A percentile compares a stretch with the other conserved stretches of the same genome.
Evolutionary conservation across 2,888 invertebrate species (phyloP).

Genomic region (Chrysolina haemoptera): DNA sequence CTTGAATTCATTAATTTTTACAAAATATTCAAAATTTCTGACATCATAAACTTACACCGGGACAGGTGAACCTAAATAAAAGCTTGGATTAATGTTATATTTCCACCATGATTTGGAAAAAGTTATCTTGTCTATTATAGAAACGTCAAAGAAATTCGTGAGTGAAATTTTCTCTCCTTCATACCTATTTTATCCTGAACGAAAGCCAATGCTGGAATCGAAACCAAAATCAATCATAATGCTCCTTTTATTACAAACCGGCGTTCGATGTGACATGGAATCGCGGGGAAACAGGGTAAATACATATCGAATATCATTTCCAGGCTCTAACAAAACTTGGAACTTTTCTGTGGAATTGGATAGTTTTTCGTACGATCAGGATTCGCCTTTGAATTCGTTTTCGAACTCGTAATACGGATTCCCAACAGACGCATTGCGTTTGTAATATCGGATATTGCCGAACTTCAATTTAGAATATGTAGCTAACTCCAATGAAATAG

Average conservation of each 20-base stretch:
- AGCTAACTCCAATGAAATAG: neutral
- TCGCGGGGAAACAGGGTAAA: neutral
- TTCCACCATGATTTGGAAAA: no score
- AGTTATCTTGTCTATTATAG: neutral
- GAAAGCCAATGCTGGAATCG: neutral
- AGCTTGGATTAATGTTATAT: no score
- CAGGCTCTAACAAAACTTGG: slow-evolving; percentile 8
- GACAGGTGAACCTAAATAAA: no score
- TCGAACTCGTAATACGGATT: slow-evolving; percentile 7
- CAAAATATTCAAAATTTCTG: no score
- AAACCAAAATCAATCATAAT: slow-evolving; percentile 28
- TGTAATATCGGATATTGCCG: neutral
- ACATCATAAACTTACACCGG: no score
- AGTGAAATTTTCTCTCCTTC: neutral
- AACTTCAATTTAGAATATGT: neutral
- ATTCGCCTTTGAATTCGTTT: slow-evolving; percentile 26
- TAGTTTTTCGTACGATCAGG: slow-evolving; percentile 21
- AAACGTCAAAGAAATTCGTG: neutral
- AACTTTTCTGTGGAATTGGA: neutral
- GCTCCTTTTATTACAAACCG: slow-evolving; percentile 13
- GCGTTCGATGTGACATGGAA: slow-evolving; percentile 6
- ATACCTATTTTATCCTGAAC: slow-evolving; percentile 23
- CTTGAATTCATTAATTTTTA: no score
- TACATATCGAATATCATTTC: neutral
- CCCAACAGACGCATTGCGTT: neutral